Base-by-base conservation (phyloP, 1,140 invertebrate genomes). In the Leucophenga varia region DNA sequence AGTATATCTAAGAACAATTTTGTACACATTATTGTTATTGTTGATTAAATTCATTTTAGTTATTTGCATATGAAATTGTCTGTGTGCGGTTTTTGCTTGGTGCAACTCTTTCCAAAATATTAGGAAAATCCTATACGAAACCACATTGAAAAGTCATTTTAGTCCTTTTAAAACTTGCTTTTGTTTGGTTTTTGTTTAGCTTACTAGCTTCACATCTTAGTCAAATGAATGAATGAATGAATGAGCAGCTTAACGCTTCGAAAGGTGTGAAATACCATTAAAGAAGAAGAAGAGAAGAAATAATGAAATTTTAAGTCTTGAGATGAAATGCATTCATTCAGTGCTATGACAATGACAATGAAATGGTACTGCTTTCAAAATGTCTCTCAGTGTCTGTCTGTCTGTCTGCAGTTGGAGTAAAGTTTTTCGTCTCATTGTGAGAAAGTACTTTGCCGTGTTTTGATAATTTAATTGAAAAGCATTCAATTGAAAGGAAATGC, bases 401-500 rank as follows among this genome's bases (percentile, higher is more conserved):
- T 55, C 13, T 16, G 32, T 50, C 9, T 42, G 40, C 36, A 13
- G 10, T 4, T 22, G 36, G 32, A 34, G 32, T 34, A n/a, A 4
- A 10, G 38, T 47, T 46, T 55, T 32, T 43, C 36, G 40, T 37
- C 51, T 54, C 42, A 43, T 40, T 53, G 35, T 13, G 7, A 28
- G 28, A 57, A 52, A 57, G 55, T 57, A 54, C 42, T 55, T 16
- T 49, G n/a, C 32, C 57, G 40, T 64, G 61, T 64, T 64, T 50
- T 67, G 63, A 67, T 67, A 67, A 67, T 67, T 67, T 67, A 67
- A 67, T 67, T 67, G 63, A 67, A 61, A 57, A 61, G 59, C 31
- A 14, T 25, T 25, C 5, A 25, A 25, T 25, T 25, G 22, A 25
- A 25, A 25, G 5, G 22, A 25, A 25, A 25, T 25, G 22, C 22